These are phyloP conservation scores for Plecturocebus donacophilus DNA, from an alignment of 2,113 vertebrate species.

Conservation along the genomic window DNA sequence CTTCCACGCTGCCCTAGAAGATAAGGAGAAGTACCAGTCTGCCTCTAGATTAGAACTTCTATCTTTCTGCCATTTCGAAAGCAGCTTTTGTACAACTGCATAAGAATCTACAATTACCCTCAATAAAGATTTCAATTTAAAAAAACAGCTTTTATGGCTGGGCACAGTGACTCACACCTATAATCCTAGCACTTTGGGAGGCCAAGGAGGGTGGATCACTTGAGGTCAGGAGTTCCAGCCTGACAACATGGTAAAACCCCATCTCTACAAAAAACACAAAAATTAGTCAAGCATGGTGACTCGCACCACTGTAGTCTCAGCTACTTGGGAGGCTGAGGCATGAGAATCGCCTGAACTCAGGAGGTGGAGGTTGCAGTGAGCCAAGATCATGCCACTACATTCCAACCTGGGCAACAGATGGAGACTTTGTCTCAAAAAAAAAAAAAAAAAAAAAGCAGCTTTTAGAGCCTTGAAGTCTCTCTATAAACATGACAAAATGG, in stretches of 20 bases:
- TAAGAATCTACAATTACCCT: neutral
- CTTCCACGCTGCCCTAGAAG: neutral
- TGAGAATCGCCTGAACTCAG: neutral
- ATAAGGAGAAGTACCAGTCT: neutral
- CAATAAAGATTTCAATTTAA: neutral
- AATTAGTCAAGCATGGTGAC: neutral
- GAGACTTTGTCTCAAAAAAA: neutral
- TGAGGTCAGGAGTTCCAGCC: neutral
- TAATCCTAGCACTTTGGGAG: neutral
- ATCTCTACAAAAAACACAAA: neutral
- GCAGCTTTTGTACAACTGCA: neutral
- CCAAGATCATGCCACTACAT: neutral
- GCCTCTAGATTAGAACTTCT: neutral
- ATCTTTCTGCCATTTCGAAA: conserved; percentile 8
- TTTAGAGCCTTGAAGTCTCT: neutral
- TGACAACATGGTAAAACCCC: neutral
- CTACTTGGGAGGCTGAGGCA: neutral
- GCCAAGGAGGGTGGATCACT: neutral
- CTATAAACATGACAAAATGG: conserved; percentile 23
- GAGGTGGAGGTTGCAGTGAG: neutral
- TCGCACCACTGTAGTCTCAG: neutral
- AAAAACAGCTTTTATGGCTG: neutral
- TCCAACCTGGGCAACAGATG: neutral
- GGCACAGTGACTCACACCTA: neutral
- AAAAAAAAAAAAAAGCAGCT: neutral